Base-by-base conservation (phyloP, 2,113 vertebrate species). In the Mesocricetus auratus region DNA sequence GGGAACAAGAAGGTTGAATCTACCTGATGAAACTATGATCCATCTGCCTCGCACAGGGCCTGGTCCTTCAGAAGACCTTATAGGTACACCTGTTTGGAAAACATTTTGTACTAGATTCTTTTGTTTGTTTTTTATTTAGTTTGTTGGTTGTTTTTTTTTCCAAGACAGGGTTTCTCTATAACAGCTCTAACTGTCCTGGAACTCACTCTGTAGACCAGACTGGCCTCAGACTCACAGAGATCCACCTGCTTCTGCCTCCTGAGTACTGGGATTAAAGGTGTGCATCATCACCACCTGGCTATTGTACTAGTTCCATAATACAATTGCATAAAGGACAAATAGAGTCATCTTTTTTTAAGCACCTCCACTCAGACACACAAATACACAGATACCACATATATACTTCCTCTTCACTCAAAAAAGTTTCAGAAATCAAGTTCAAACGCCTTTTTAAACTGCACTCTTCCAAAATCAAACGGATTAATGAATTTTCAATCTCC, bases 381-480 rank as follows among this genome's bases (percentile, higher is more conserved):
- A 79, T 19, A 64, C 19, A 85, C 13, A 74, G 42, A 39, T 36
- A 66, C 71, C 4, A 31, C 68, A 39, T 53, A 73, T 29, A 73
- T 17, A 56, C 13, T 5, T 73, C 64, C 56, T 86, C 31, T 75
- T 62, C 81, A 71, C 60, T 77, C 24, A 74, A 86, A 29, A 90
- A 82, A 62, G 8, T 82, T 88, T 88, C 50, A 69, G 47, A 95
- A 82, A 47, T 42, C 19, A 93, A 92, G 26, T n/a, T 94, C 39
- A 81, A 87, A 10, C 36, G 21, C 0, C 15, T 81, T 86, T 86
- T 74, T 64, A 26, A 31, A 50, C 31, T 50, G 16, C 24, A 24
- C 12, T 86, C 66, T 94, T 89, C 73, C n/a, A n/a, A n/a, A 82
- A 29, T 4, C 45, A 68, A 81, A 95, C 42, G 31, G 50, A 42